Conservation (phyloP, 2,797 vertebrate genomes). For the Enteromius argenteus region DNA sequence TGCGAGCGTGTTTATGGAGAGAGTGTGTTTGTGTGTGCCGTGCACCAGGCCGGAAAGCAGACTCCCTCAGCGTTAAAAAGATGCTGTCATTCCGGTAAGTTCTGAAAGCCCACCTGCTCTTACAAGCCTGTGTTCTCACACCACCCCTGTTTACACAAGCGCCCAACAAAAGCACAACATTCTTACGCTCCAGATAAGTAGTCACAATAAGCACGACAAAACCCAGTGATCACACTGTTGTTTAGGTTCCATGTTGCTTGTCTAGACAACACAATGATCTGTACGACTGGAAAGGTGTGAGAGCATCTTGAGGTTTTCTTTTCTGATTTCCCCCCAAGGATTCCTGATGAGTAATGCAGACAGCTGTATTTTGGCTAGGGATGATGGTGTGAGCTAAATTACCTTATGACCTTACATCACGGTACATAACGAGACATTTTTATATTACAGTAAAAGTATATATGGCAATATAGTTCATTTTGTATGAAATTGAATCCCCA, state of each 20-base stretch:
- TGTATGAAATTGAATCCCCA: not conserved
- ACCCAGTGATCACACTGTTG: conserved; percentile 67
- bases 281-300: conserved; percentile 67
- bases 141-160: conserved; percentile 79
- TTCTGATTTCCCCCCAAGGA: conserved; percentile 69
- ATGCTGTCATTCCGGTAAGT: conserved; percentile 68
- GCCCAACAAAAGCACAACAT: conserved; percentile 81
- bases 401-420: not conserved
- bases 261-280: conserved; percentile 78
- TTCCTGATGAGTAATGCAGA: conserved; percentile 58
- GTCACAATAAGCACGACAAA: conserved; percentile 68
- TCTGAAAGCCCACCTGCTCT: conserved; percentile 79
- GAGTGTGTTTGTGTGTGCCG: conserved; percentile 42
- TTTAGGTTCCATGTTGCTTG: conserved; percentile 78
- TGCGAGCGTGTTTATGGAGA: conserved; percentile 25
- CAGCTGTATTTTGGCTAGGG: conserved; percentile 74
- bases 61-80: conserved; percentile 46
- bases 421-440: conserved; percentile 5
- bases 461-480: not conserved
- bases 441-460: not conserved
- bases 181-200: conserved; percentile 78
- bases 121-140: conserved; percentile 75
- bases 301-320: conserved; percentile 59
- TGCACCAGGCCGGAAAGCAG: conserved; percentile 32
- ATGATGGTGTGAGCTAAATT: not conserved